Base-by-base conservation (phyloP, 2,888 invertebrate species). In the Drosophila percnosoma region DNA sequence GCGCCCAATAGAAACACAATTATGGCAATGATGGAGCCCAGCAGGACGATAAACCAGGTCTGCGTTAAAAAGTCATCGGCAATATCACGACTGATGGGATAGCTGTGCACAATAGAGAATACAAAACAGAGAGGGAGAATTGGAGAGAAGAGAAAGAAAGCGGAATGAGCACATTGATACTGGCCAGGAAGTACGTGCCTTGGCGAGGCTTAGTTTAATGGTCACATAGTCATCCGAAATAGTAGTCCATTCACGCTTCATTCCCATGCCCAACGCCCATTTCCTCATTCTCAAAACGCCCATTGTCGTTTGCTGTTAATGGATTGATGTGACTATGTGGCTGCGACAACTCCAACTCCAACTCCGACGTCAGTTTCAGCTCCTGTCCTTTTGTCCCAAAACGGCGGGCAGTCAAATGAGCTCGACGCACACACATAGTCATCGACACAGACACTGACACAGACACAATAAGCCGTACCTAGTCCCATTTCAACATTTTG, bases 21-120 rank as follows among this genome's bases (percentile, higher is more conserved):
- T 81, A 97, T 95, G 92, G 97, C 95, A 78, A 97, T 95, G 93
- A 97, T 96, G 88, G 97, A 96, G 89, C 97, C 97, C 84, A 98
- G 95, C 85, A 97, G 94, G 83, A 97, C 96, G 93, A 98, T 96
- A 94, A 98, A 97, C 97, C 97, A 98, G 72, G 97, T 96, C 94
- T 97, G 97, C 85, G 96, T 96, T 90, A 97, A 95, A 91, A 96
- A 96, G 93, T 96, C 96, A 90, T 96, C 95, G 78, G 96, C 95
- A 89, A 93, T 92, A 92, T 92, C 92, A 83, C 92, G 93, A 92
- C 92, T 92, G 88, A 93, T 92, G 88, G 94, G 95, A 92, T 95
- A 93, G 82, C 91, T 95, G 93, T 90, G 94, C 71, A 68, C 63
- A 69, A 53, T 42, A 61, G 63, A 53, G 49, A 48, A 64, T 52